Evolutionary conservation across 2,797 vertebrate genomes (phyloP).

Genomic region (Apodemus agrarius): DNA sequence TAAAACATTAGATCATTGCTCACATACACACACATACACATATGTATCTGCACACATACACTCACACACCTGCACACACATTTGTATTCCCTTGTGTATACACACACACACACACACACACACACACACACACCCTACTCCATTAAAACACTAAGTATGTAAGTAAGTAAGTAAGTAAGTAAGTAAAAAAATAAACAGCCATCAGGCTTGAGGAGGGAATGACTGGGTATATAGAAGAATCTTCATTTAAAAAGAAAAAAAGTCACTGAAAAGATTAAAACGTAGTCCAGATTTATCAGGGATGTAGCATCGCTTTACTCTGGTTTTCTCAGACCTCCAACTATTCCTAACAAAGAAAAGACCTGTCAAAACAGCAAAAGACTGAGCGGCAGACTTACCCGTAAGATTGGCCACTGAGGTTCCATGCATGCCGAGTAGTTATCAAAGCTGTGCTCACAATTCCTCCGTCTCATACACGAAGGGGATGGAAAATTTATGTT

Average conservation of each 20-base stretch:
- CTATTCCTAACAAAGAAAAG: conserved; percentile 8
- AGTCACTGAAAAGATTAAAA: not conserved
- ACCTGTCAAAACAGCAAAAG: not conserved
- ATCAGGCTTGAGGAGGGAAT: not conserved
- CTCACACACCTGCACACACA: not conserved
- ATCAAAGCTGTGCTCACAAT: not conserved
- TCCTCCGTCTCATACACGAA: conserved; percentile 2
- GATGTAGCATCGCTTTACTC: not conserved
- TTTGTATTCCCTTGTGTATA: not conserved
- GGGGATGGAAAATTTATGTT: not conserved
- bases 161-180: not conserved
- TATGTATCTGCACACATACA: no score
- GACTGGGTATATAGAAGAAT: not conserved
- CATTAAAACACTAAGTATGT: not conserved
- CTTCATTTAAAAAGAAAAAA: not conserved
- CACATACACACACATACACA: not conserved
- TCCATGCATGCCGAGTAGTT: not conserved
- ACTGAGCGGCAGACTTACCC: not conserved
- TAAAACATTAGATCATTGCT: not conserved
- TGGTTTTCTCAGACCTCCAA: not conserved
- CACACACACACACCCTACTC: not conserved
- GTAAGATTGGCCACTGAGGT: not conserved
- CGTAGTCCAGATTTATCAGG: not conserved
- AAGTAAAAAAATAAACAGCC: not conserved
- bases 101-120: not conserved